A percentile compares a stretch with the other conserved stretches of the same genome.
Evolutionary conservation across 2,113 vertebrate species (phyloP).

Genomic region (Thamnophis sirtalis): DNA sequence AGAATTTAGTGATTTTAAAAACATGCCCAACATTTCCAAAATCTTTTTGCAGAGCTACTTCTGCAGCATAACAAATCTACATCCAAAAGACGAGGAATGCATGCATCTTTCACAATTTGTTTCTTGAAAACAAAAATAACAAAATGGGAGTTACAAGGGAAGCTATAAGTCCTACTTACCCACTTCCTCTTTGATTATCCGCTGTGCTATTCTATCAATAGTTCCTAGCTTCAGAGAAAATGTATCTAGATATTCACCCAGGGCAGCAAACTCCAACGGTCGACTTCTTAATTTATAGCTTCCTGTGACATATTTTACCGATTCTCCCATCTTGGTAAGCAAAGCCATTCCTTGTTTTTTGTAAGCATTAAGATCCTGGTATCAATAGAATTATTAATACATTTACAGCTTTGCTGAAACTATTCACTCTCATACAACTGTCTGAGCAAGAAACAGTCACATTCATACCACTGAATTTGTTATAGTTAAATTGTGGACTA

Average conservation of each 20-base stretch:
- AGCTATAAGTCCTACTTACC: slow-evolving; percentile 67
- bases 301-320: slow-evolving; percentile 90
- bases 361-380: slow-evolving; percentile 86
- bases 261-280: slow-evolving; percentile 86
- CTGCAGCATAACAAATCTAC: background rate
- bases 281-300: slow-evolving; percentile 90
- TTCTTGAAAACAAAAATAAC: background rate
- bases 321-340: slow-evolving; percentile 90
- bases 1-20: background rate
- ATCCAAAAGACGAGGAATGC: background rate
- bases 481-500: background rate
- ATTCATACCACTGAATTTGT: background rate
- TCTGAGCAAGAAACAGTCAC: background rate
- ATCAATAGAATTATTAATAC: background rate
- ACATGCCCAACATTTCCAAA: background rate
- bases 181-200: slow-evolving; percentile 94
- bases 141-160: background rate
- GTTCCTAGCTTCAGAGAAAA: slow-evolving; percentile 95
- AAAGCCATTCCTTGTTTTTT: slow-evolving; percentile 93
- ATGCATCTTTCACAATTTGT: background rate
- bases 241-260: slow-evolving; percentile 90
- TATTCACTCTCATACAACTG: background rate
- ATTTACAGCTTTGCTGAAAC: background rate
- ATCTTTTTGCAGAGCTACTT: background rate
- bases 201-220: slow-evolving; percentile 93